Evolutionary conservation across 2,888 invertebrate species (phyloP), one percentile per base, ranked within the genome.

Genomic region (Portevinia maculata): DNA sequence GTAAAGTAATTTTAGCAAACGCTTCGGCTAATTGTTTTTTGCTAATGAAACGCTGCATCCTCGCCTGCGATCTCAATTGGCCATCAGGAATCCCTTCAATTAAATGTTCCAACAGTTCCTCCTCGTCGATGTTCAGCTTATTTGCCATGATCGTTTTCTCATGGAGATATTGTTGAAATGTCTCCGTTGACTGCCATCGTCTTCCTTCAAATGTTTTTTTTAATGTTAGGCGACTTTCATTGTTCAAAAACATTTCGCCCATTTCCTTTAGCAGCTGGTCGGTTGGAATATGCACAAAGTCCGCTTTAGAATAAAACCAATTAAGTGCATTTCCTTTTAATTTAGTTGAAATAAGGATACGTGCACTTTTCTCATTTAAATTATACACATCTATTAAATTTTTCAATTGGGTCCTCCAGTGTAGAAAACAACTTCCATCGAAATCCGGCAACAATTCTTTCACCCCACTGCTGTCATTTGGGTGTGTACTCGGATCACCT

Each of bases 61-160:
- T 62, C 3, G 53, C 53, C 7, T 74, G 62, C 0, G 21, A 4
- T 9, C 30, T 7, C 1, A 74, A 21, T 17, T 17, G 4, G 1
- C 37, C 30, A 15, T 73, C 78, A 6, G 79, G 32, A 13, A 85
- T 84, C 7, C 84, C 83, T 15, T 84, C 85, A 15, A 85, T 84
- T 0, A 84, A 11, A 44, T 67, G 84, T 19, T 84, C 76, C 6
- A 86, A 34, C 13, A 85, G 46, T 34, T 87, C 87, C 30, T 85
- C 84, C 39, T 86, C 85, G 21, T 85, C 86, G 19, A 87, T 75
- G 13, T 57, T 46, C 9, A 71, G 24, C 57, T 79, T 67, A 19
- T 76, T 85, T 1, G 84, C 79, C 32, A 84, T 24, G 13, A 85
- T 84, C 0, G 69, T 44, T 46, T 86, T 85, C 0, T 85, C 75